Evolutionary conservation across 2,888 invertebrate species (phyloP), one percentile per base, ranked within the genome.

Genomic region (Pimpla rufipes): DNA sequence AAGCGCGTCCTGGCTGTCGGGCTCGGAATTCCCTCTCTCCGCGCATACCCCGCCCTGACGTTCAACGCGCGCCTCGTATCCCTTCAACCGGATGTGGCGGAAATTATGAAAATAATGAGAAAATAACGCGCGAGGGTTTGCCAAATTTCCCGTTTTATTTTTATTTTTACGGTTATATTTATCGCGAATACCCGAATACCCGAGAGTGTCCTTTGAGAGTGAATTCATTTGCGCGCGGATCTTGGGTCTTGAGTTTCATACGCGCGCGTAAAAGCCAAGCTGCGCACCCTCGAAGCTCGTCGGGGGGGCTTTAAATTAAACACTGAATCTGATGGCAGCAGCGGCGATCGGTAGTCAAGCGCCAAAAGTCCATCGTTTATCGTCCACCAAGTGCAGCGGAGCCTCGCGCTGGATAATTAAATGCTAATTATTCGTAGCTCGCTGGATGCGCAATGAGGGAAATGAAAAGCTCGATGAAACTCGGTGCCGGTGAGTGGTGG

Each of bases 361-460:
- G 29, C 18, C 55, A 66, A 45, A 66, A n/a, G 35, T 80, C 6
- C 23, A 13, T 40, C 40, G 62, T 75, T 64, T 55, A 55, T 42
- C 37, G 64, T 52, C 6, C 42, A n/a, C 8, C 21, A 62, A 40
- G 18, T 35, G 35, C 74, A 18, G 21, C 74, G 29, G 13, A 47
- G 47, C 11, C 16, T 8, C 23, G 29, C 74, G 21, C 13, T 0
- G 35, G 45, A 73, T 73, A 67, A 81, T 73, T 47, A 45, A 77
- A 77, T 81, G 67, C 73, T 77, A 73, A 81, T 73, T 52, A 77
- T 77, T 81, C 77, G 59, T 29, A 59, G 50, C 40, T 59, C 62
- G 73, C 23, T 29, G 45, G 73, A 57, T 59, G 18, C 42, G 8
- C 8, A 52, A 18, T 13, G 52, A 40, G 23, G 50, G 59, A 52